Base-by-base conservation (phyloP, 2,888 invertebrate genomes). In the Megamerina dolium region DNA sequence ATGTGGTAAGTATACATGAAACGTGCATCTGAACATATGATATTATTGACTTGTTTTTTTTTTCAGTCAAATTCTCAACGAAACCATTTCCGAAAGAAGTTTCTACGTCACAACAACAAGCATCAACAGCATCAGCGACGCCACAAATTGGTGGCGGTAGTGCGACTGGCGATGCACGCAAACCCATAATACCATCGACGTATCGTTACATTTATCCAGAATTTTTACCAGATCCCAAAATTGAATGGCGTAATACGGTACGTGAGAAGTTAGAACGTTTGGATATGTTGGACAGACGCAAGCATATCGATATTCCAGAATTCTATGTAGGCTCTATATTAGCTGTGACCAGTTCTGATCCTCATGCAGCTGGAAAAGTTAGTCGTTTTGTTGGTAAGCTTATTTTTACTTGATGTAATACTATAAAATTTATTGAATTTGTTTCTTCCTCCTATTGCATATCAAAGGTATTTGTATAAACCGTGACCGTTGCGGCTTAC, bases 251-350 rank as follows among this genome's bases (percentile, higher is more conserved):
- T 45, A 92, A 97, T 72, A 63, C 74, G 9, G 68, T 93, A 1
- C 75, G 86, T 42, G 97, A 99, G 66, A 88, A 85, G 65, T 70
- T 99, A 13, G 96, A 97, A 64, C 77, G 97, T 46, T 73, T 76
- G 48, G 99, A 99, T 66, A 97, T 99, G 97, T 64, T 97, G 21
- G 81, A 82, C 45, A 77, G 99, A 45, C 63, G 72, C 1, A 58
- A 57, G 4, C 76, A 85, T 49, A 77, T 99, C 50, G 85, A 89
- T 63, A 85, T 99, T 51, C 97, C 99, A 0, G 96, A 97, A 68
- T 99, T 99, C 75, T 99, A 96, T 76, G 95, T 96, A 60, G 97
- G 95, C 12, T 88, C 89, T 20, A 82, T 96, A 46, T 56, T 97
- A 63, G 87, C 91, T 23, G 92, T 96, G 1, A 87, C 86, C 3